Evolutionary conservation across 2,888 invertebrate genomes (phyloP).

Genomic region (Protonemura montana): DNA sequence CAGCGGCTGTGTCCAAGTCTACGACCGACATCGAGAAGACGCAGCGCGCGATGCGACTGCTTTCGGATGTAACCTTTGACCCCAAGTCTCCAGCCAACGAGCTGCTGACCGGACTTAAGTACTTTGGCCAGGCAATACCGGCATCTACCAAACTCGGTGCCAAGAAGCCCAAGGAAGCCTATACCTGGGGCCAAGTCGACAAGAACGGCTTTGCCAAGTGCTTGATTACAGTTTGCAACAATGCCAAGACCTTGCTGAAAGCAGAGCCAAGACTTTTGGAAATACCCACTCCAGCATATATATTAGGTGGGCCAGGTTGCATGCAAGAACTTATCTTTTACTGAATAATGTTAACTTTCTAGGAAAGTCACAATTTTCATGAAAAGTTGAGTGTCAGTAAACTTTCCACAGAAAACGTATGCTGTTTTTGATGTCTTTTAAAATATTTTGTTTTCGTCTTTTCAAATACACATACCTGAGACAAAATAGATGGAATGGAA

Average conservation of each 20-base stretch:
- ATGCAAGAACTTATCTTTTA: too few species aligned
- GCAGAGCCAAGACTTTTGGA: slow-evolving; percentile 64
- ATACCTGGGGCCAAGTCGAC: slow-evolving; percentile 57
- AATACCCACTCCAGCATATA: slow-evolving; percentile 65
- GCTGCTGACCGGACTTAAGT: slow-evolving; percentile 64
- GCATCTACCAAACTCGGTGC: neutral
- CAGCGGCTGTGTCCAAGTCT: slow-evolving; percentile 39
- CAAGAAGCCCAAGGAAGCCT: slow-evolving; percentile 51
- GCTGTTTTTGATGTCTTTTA: too few species aligned
- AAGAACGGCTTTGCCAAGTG: slow-evolving; percentile 60
- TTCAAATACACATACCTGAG: too few species aligned
- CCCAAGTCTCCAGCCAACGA: slow-evolving; percentile 65
- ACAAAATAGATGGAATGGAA: too few species aligned
- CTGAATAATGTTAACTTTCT: too few species aligned
- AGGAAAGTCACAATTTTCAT: too few species aligned
- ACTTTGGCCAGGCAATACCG: slow-evolving; percentile 58
- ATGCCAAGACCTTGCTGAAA: slow-evolving; percentile 61
- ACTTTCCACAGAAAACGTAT: too few species aligned
- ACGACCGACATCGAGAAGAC: slow-evolving; percentile 44
- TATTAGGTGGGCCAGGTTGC: slow-evolving; percentile 62
- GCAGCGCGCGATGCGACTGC: slow-evolving; percentile 57
- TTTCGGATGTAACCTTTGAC: slow-evolving; percentile 65
- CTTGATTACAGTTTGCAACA: slow-evolving; percentile 62
- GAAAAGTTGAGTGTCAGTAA: too few species aligned
- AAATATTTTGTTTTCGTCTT: too few species aligned